Evolutionary conservation across 2,113 vertebrate species (phyloP).

Genomic region (Lynx canadensis): DNA sequence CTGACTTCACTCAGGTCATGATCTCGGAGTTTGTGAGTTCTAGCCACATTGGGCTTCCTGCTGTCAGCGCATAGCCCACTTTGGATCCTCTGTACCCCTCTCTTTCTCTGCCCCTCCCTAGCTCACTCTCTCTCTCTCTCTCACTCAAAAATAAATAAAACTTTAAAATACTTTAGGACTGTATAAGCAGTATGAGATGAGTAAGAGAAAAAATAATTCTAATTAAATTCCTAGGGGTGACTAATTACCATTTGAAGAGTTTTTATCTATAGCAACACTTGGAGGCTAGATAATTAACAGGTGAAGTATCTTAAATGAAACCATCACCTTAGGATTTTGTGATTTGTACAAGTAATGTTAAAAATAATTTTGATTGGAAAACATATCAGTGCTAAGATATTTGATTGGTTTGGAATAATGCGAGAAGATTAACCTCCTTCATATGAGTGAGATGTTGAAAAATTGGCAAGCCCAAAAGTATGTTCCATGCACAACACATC

Average conservation of each 20-base stretch:
- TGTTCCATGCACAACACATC: background rate
- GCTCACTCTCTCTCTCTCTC: no score
- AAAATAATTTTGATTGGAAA: conserved; percentile 16
- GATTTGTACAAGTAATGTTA: conserved; percentile 10
- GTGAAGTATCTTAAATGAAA: background rate
- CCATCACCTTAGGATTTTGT: background rate
- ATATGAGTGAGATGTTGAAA: conserved; percentile 3
- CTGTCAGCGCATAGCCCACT: no score
- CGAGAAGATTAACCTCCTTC: background rate
- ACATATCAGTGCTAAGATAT: background rate
- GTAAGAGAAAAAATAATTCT: conserved; percentile 26
- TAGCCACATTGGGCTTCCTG: no score
- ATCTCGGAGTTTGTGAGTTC: no score
- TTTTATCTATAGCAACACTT: conserved; percentile 31
- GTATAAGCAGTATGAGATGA: background rate
- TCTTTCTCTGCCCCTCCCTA: no score
- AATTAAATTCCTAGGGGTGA: conserved; percentile 42
- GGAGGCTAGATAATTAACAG: conserved; percentile 21
- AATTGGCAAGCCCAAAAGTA: background rate
- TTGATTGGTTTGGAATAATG: background rate
- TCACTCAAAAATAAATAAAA: no score
- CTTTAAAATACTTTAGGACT: background rate
- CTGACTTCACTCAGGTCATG: no score
- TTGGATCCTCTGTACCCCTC: no score
- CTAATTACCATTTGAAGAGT: conserved; percentile 36